A percentile compares a stretch with the other conserved stretches of the same genome.
These are phyloP conservation scores for Trogon melanurus DNA, from an alignment of 2,113 vertebrate genomes.

Conservation along the genomic window DNA sequence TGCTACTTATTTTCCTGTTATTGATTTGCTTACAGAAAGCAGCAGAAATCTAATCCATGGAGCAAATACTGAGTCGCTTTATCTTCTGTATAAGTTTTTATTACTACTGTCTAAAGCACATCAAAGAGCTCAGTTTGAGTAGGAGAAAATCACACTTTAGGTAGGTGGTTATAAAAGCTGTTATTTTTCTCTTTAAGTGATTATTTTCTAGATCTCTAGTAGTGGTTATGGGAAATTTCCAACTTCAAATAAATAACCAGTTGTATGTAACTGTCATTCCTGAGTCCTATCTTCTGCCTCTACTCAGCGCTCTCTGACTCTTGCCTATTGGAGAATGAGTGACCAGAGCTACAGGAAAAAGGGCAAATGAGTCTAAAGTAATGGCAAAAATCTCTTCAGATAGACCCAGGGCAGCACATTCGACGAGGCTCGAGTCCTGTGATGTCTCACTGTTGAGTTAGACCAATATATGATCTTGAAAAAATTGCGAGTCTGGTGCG, in stretches of 20 bases:
- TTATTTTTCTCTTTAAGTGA: slow-evolving; percentile 38
- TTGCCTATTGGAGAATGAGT: neutral
- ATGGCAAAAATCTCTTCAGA: neutral
- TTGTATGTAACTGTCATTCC: neutral
- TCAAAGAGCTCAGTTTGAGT: slow-evolving; percentile 17
- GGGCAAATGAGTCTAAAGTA: neutral
- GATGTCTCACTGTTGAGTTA: neutral
- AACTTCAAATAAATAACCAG: neutral
- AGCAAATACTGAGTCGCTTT: slow-evolving; percentile 22
- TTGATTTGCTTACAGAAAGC: slow-evolving; percentile 53
- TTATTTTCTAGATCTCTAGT: slow-evolving; percentile 30
- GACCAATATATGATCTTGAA: neutral
- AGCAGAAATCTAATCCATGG: neutral
- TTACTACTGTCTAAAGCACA: neutral
- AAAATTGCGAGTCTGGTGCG: neutral
- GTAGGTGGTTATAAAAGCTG: slow-evolving; percentile 27
- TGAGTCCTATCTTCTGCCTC: neutral
- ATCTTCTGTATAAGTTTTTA: slow-evolving; percentile 17
- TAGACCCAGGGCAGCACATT: neutral
- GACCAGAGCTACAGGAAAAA: neutral
- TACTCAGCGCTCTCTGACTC: neutral
- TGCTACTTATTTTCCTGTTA: slow-evolving; percentile 24
- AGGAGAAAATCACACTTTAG: slow-evolving; percentile 15
- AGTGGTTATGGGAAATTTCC: neutral
- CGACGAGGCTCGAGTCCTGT: neutral